A percentile compares a stretch with the other conserved stretches of the same genome.
These are phyloP conservation scores for Lucilia cuprina DNA, from an alignment of 1,140 invertebrate species.

Conservation along the genomic window DNA sequence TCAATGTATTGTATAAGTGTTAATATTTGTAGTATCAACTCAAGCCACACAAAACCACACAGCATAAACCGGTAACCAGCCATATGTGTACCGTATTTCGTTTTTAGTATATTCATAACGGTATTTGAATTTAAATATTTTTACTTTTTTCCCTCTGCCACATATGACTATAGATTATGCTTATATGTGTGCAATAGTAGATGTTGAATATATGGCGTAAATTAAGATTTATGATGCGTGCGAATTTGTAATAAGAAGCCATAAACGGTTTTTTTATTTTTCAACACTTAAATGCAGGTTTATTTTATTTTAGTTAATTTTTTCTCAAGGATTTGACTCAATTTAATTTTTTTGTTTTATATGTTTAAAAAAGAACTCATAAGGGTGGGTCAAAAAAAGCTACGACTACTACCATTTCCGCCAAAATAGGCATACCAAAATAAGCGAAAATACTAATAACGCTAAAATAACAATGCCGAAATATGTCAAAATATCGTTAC, in stretches of 20 bases:
- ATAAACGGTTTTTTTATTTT: conserved; percentile 33
- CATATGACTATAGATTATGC: neutral
- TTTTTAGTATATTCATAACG: conserved; percentile 19
- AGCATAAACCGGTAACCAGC: neutral
- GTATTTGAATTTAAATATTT: conserved; percentile 33
- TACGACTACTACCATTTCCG: too few species aligned
- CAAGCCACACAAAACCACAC: neutral
- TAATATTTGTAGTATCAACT: neutral
- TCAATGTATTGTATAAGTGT: neutral
- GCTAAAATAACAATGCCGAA: too few species aligned
- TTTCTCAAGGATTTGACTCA: neutral
- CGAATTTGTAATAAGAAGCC: conserved; percentile 34
- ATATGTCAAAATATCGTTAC: too few species aligned
- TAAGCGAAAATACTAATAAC: too few species aligned
- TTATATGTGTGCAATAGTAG: conserved; percentile 26
- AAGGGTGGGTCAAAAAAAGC: too few species aligned
- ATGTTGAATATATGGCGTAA: conserved; percentile 30
- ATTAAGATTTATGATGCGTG: conserved; percentile 35
- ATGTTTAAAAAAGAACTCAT: neutral
- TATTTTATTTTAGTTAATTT: conserved; percentile 12
- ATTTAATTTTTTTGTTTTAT: neutral
- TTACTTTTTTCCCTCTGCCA: neutral
- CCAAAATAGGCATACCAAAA: too few species aligned
- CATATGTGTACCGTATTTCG: conserved; percentile 2
- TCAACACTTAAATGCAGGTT: conserved; percentile 31